Conservation (phyloP, 2,113 vertebrate genomes). For the Periophthalmus modestus region DNA sequence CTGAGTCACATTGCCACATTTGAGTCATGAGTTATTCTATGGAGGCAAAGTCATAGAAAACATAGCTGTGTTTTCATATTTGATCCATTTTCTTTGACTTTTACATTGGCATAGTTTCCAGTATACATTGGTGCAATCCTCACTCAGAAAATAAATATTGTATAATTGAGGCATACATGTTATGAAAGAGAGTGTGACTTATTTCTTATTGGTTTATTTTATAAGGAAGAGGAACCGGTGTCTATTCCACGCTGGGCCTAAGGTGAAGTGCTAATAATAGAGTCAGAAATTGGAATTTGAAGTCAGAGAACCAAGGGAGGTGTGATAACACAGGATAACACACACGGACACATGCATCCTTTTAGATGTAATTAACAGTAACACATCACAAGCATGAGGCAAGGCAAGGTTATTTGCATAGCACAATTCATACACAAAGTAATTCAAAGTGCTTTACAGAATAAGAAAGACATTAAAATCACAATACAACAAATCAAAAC, state of each 20-base stretch:
- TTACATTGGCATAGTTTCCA: constrained; percentile 27
- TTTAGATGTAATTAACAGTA: not conserved
- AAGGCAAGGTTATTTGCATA: no score
- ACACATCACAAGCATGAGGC: not conserved
- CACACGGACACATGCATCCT: not conserved
- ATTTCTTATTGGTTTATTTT: no score
- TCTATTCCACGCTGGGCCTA: not conserved
- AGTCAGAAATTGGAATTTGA: not conserved
- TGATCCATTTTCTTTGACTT: constrained; percentile 11
- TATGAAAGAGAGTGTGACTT: no score
- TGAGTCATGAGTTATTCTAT: not conserved
- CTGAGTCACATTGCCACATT: constrained; percentile 20
- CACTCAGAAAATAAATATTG: constrained; percentile 2
- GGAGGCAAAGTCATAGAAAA: constrained; percentile 19
- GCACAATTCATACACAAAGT: no score
- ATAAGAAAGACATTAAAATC: no score
- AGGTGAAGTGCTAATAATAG: not conserved
- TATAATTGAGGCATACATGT: not conserved
- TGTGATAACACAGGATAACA: not conserved
- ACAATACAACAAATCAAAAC: no score
- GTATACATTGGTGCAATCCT: constrained; percentile 27
- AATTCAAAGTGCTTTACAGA: no score
- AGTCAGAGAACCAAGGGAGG: not conserved
- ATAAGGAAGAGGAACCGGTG: no score
- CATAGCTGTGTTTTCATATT: not conserved